Conservation (phyloP, 2,888 invertebrate species). For the Caenorhabditis auriculariae region DNA sequence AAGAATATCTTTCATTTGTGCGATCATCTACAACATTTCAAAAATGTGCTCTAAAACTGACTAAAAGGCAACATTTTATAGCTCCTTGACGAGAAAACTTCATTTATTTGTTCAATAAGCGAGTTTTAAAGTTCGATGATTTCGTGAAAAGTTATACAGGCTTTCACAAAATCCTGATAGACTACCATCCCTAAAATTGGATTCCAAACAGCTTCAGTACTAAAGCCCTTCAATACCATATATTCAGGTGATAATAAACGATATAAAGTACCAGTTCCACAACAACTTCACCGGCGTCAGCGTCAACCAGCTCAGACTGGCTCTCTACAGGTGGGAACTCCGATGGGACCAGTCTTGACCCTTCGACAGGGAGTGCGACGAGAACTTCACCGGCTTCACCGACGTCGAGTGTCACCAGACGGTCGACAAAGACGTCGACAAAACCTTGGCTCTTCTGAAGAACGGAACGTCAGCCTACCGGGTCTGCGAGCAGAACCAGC, state of each 20-base stretch:
- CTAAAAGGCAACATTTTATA: too few relatives aligned
- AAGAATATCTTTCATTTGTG: too few relatives aligned
- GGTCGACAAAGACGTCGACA: slow-evolving; percentile 11
- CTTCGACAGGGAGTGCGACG: slow-evolving; percentile 19
- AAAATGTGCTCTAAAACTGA: too few relatives aligned
- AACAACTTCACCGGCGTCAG: slow-evolving; percentile 29
- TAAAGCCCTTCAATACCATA: too few relatives aligned
- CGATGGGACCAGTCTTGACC: not conserved
- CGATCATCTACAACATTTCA: too few relatives aligned
- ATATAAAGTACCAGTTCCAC: slow-evolving; percentile 26
- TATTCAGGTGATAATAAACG: slow-evolving; percentile 35
- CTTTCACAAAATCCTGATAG: too few relatives aligned
- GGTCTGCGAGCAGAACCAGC: slow-evolving; percentile 16
- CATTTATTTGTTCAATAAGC: too few relatives aligned
- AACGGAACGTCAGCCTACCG: slow-evolving; percentile 19
- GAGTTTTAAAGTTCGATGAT: too few relatives aligned
- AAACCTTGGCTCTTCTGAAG: slow-evolving; percentile 12
- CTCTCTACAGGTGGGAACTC: slow-evolving; percentile 15
- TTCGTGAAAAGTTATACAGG: too few relatives aligned
- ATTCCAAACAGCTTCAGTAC: too few relatives aligned
- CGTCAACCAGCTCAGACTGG: slow-evolving; percentile 11
- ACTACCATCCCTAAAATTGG: too few relatives aligned
- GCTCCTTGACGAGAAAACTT: too few relatives aligned
- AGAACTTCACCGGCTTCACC: slow-evolving; percentile 21
- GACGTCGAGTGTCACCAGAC: slow-evolving; percentile 16